Evolutionary conservation across 2,797 vertebrate genomes (phyloP), one percentile per base, ranked within the genome.

Genomic region (Leptatherina wallacei): DNA sequence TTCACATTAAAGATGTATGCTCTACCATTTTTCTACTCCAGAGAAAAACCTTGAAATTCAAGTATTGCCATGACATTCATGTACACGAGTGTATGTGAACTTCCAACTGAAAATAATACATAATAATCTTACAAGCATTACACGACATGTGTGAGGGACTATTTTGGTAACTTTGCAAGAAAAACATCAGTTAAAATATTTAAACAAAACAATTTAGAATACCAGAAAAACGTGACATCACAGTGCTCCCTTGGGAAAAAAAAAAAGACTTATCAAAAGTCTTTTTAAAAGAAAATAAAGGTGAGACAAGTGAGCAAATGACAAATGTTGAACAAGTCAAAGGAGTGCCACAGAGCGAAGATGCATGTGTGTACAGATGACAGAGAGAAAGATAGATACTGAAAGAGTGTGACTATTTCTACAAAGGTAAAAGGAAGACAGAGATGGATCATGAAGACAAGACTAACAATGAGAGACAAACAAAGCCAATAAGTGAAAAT

Each of bases 301-400:
- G 64, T 63, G 82, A 74, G 73, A 66, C 47, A 36, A 65, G 61
- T 77, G 69, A 83, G 85, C 82, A 92, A 91, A 92, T 89, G 83
- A 81, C 85, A 91, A 70, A 82, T 35, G 40, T 49, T 73, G 71
- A 74, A 65, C 16, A 30, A 69, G 65, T 52, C 29, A 18, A 38
- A 78, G 4, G 71, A 73, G 49, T 58, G 51, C 70, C 90, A 89
- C 85, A 83, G 82, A 61, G 9, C 18, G 74, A 88, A 89, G 91
- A 92, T 1, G 75, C 65, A 89, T 92, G 78, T 82, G 85, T 89
- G 80, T 89, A 73, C 81, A 51, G 72, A 73, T 61, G 86, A 89
- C 88, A 92, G 79, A 69, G 47, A 69, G 61, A 85, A 89, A 91
- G 92, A 93, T 58, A 29, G 88, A 93, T 92, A 77, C 24, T 69